Evolutionary conservation across 2,113 vertebrate species (phyloP).

Genomic region (Jaculus jaculus): DNA sequence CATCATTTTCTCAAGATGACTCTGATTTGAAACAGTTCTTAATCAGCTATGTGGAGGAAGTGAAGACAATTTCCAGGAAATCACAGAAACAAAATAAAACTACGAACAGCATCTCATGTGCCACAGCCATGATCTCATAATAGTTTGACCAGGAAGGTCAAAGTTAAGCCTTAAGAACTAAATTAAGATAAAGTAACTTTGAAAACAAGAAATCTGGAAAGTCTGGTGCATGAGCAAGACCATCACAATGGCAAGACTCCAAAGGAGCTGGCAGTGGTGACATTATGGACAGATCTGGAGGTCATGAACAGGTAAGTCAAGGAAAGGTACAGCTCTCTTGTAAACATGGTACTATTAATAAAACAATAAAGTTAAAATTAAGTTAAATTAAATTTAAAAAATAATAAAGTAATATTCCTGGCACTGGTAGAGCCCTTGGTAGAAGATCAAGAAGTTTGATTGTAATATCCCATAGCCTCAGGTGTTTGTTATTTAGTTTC

Average conservation of each 20-base stretch:
- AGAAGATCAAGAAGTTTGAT: too few relatives aligned
- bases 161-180: background rate
- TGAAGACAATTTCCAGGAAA: background rate
- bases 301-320: background rate
- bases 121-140: background rate
- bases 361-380: too few relatives aligned
- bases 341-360: too few relatives aligned
- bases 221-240: background rate
- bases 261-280: background rate
- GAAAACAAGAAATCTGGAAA: background rate
- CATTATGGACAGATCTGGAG: background rate
- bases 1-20: background rate
- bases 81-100: conserved; percentile 28
- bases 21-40: background rate
- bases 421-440: too few relatives aligned
- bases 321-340: too few relatives aligned
- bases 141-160: background rate
- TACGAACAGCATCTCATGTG: background rate
- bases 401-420: too few relatives aligned
- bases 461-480: too few relatives aligned
- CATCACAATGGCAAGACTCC: too few relatives aligned
- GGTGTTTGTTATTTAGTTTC: too few relatives aligned
- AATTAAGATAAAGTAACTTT: background rate
- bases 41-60: background rate
- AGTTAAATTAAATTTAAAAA: too few relatives aligned